These are phyloP conservation scores for Podotricha telesiphe DNA, from an alignment of 2,888 invertebrate species.

Conservation along the genomic window DNA sequence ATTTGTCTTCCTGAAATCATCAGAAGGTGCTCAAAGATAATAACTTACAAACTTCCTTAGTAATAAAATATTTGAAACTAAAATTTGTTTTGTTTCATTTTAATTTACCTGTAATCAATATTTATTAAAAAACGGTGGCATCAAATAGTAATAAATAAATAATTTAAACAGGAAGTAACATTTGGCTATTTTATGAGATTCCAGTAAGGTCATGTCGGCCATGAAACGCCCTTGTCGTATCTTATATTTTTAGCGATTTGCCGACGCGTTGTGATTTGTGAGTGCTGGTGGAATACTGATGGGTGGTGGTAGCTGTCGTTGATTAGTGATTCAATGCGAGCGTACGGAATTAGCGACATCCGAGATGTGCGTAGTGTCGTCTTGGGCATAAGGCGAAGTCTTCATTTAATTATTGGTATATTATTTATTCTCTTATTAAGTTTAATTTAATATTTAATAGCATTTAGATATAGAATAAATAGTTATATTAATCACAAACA, in stretches of 20 bases:
- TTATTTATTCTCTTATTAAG: not conserved
- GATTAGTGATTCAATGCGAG: slow-evolving; percentile 73
- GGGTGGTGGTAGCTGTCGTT: slow-evolving; percentile 50
- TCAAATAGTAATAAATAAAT: slow-evolving; percentile 27
- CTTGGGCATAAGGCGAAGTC: slow-evolving; percentile 34
- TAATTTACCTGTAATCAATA: not conserved
- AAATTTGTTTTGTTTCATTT: slow-evolving; percentile 14
- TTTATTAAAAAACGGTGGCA: not conserved
- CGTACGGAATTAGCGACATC: slow-evolving; percentile 79
- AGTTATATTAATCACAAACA: too few species aligned
- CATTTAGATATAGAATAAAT: too few species aligned
- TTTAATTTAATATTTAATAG: too few species aligned
- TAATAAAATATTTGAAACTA: slow-evolving; percentile 23
- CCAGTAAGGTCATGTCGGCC: slow-evolving; percentile 70
- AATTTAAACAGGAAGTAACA: slow-evolving; percentile 60
- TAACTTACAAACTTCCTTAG: slow-evolving; percentile 27
- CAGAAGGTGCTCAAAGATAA: slow-evolving; percentile 32
- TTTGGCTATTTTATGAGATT: slow-evolving; percentile 67
- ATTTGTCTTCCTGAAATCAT: slow-evolving; percentile 28
- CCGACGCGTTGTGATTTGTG: slow-evolving; percentile 57
- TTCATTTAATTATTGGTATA: not conserved
- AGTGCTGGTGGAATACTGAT: slow-evolving; percentile 74
- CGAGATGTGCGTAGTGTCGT: slow-evolving; percentile 61
- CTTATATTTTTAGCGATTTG: slow-evolving; percentile 80
- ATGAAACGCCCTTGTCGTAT: slow-evolving; percentile 72